Percentiles rank a stretch among this genome's conserved stretches.
phyloP scores from a whole-genome alignment of 2,888 invertebrate species.

The Glyphotaelius pellucidus region DNA sequence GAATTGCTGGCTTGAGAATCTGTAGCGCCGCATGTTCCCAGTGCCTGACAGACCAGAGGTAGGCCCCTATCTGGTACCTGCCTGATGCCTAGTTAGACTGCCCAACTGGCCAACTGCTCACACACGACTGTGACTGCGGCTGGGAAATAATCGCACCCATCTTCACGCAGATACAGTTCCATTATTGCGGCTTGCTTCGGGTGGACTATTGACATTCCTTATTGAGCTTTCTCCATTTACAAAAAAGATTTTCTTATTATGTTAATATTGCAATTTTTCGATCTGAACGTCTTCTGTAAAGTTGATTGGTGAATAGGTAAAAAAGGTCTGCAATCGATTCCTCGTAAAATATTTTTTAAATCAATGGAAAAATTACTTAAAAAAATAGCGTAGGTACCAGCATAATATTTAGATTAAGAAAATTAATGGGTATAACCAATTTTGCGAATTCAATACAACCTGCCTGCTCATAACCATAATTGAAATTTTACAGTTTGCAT shows the following conservation, averaged over 20 bases:
- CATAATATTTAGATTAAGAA: no score
- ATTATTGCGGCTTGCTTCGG: slow-evolving; percentile 41
- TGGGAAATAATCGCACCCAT: slow-evolving; percentile 37
- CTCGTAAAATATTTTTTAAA: no score
- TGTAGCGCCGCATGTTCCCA: slow-evolving; percentile 48
- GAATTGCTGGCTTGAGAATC: slow-evolving; percentile 50
- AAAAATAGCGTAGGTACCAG: no score
- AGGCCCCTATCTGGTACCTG: not conserved
- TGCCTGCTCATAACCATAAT: no score
- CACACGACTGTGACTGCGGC: slow-evolving; percentile 50
- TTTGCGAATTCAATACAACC: no score
- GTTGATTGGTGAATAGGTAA: no score
- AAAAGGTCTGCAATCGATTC: no score
- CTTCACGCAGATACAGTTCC: slow-evolving; percentile 55
- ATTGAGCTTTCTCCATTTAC: slow-evolving; percentile 6
- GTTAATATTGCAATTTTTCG: not conserved
- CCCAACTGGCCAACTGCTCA: slow-evolving; percentile 17
- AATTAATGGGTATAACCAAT: no score
- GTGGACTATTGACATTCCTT: slow-evolving; percentile 17
- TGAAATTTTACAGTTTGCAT: no score
- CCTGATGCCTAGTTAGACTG: not conserved
- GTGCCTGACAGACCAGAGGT: slow-evolving; percentile 32
- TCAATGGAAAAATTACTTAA: no score
- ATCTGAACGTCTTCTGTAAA: no score
- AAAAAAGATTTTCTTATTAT: not conserved